These are phyloP conservation scores for Spinus olivaceus DNA, from an alignment of 2,797 vertebrate species.

Conservation along the genomic window DNA sequence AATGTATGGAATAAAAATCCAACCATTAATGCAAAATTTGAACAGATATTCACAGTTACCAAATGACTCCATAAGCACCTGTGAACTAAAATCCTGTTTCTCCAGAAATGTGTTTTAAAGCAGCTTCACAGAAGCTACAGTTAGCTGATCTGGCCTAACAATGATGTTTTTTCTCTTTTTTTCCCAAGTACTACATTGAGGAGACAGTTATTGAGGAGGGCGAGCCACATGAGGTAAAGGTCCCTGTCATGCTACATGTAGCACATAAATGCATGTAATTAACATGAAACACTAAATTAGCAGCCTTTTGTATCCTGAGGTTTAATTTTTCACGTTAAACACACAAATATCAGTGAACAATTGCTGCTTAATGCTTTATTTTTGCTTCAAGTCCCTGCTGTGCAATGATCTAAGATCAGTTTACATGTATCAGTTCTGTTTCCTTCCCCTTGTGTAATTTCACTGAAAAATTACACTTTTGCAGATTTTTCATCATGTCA, in stretches of 20 bases:
- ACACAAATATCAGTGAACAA: not conserved
- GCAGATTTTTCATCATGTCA: not conserved
- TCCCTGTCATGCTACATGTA: not conserved
- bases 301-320: constrained; percentile 31
- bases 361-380: not conserved
- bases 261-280: not conserved
- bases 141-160: constrained; percentile 25
- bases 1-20: not conserved
- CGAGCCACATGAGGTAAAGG: constrained; percentile 84
- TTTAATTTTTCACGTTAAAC: not conserved
- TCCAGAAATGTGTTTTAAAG: not conserved
- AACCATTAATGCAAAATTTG: not conserved
- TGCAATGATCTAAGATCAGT: not conserved
- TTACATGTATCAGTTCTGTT: not conserved
- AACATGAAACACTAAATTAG: not conserved
- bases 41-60: not conserved
- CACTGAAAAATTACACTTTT: not conserved
- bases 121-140: not conserved
- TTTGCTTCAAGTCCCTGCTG: not conserved
- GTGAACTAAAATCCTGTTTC: not conserved
- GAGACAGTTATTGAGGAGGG: constrained; percentile 78
- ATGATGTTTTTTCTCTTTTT: constrained; percentile 62
- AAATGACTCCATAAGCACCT: too few species aligned
- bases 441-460: not conserved
- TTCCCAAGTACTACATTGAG: constrained; percentile 87